Evolutionary conservation across 2,113 vertebrate species (phyloP).

Genomic region (Mastomys natalensis): DNA sequence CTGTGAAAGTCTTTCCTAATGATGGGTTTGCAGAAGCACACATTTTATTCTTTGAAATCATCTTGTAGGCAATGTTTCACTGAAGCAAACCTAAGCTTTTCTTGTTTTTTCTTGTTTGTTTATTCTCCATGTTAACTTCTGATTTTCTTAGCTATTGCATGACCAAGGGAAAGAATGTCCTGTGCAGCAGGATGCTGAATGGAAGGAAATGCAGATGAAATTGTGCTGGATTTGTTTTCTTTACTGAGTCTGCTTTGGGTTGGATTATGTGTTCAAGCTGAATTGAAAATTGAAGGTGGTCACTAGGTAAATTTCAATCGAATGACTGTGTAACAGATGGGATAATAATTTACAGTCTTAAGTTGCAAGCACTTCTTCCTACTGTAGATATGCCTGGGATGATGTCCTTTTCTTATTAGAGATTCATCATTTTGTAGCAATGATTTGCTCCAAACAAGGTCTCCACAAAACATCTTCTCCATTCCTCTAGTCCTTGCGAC

Average conservation of each 20-base stretch:
- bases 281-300: background rate
- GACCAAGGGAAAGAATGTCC: background rate
- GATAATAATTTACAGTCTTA: conserved; percentile 57
- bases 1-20: background rate
- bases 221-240: background rate
- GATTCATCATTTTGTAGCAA: conserved; percentile 53
- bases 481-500: background rate
- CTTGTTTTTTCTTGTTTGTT: background rate
- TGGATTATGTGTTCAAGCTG: background rate
- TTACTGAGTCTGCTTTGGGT: background rate
- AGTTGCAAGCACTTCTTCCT: conserved; percentile 49
- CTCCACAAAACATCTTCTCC: conserved; percentile 61
- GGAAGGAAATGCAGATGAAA: conserved; percentile 43
- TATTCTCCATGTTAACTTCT: conserved; percentile 1
- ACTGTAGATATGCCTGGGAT: conserved; percentile 55
- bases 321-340: conserved; percentile 56
- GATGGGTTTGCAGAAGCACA: background rate
- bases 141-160: conserved; percentile 27
- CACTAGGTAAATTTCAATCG: conserved; percentile 42
- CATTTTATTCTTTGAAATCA: background rate
- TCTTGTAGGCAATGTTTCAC: background rate
- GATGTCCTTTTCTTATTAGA: conserved; percentile 61
- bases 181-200: background rate
- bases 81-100: background rate
- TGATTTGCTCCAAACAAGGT: conserved; percentile 40